These are phyloP conservation scores for Kryptolebias marmoratus DNA, from an alignment of 2,113 vertebrate genomes.

Conservation along the genomic window DNA sequence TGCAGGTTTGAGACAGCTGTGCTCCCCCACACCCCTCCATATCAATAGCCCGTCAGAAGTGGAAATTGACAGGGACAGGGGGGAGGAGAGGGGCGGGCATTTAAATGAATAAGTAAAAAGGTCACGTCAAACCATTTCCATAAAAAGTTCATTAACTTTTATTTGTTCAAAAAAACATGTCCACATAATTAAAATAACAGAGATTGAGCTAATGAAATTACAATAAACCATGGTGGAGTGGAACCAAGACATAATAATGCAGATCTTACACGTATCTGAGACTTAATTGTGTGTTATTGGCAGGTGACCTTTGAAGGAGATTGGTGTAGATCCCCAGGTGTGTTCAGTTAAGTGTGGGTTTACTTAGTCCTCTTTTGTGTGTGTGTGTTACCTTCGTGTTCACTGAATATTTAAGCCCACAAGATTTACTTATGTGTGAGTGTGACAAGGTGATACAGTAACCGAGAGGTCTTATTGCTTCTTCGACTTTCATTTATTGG, in stretches of 20 bases:
- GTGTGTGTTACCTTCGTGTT: conserved; percentile 1
- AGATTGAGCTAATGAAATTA: conserved; percentile 74
- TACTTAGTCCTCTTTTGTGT: background rate
- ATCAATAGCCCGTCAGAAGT: conserved; percentile 16
- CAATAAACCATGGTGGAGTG: conserved; percentile 66
- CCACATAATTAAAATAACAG: conserved; percentile 76
- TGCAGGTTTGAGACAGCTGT: conserved; percentile 8
- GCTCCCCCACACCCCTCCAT: background rate
- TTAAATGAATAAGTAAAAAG: conserved; percentile 75
- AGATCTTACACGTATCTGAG: conserved; percentile 38
- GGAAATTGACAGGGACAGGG: conserved; percentile 32
- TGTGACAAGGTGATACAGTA: background rate
- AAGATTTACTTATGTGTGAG: background rate
- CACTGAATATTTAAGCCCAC: background rate
- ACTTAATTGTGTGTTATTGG: conserved; percentile 53
- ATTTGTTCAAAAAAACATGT: conserved; percentile 72
- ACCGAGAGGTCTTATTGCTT: conserved; percentile 16
- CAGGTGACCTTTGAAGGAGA: conserved; percentile 71
- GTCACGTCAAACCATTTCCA: conserved; percentile 75
- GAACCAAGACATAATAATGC: conserved; percentile 60
- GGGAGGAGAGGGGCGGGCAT: conserved; percentile 4
- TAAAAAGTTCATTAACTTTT: conserved; percentile 80
- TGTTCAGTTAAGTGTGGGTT: conserved; percentile 4
- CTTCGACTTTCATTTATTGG: conserved; percentile 34
- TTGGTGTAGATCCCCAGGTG: conserved; percentile 31